Percentiles rank a stretch among this genome's conserved stretches.
phyloP scores from a whole-genome alignment of 1,140 invertebrate species.

The Trinorchestia longiramus region DNA sequence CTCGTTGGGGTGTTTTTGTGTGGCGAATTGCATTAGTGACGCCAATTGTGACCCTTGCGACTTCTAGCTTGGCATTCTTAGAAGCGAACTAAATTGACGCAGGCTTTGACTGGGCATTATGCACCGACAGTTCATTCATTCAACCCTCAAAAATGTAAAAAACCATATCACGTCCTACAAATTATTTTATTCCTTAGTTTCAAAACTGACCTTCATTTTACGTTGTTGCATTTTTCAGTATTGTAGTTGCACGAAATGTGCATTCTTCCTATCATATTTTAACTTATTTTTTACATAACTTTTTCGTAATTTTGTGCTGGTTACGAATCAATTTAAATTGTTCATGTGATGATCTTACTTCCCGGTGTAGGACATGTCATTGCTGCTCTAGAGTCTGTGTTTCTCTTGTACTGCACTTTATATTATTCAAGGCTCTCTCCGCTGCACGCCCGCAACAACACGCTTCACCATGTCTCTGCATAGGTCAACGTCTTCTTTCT shows the following conservation, averaged over 20 bases:
- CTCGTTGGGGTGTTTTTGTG: constrained; percentile 3
- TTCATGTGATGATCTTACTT: not conserved
- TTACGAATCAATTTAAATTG: not conserved
- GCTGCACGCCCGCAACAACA: too few species aligned
- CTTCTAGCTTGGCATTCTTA: not conserved
- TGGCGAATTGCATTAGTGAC: constrained; percentile 41
- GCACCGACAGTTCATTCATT: not conserved
- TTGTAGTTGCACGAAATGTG: not conserved
- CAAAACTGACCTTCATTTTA: not conserved
- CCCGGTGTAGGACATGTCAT: not conserved
- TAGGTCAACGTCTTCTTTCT: not conserved
- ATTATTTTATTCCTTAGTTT: not conserved
- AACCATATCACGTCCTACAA: not conserved
- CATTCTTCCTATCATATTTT: not conserved
- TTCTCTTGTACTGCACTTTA: not conserved
- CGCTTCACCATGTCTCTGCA: not conserved
- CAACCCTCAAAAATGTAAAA: not conserved
- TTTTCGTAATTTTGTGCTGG: not conserved
- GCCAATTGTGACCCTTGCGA: constrained; percentile 7
- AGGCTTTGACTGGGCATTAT: not conserved
- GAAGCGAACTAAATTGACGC: not conserved
- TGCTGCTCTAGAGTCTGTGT: not conserved
- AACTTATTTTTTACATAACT: not conserved
- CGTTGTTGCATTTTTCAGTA: not conserved
- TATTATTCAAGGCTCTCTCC: not conserved